Base-by-base conservation (phyloP, 2,113 vertebrate genomes). In the Podarcis cretensis region DNA sequence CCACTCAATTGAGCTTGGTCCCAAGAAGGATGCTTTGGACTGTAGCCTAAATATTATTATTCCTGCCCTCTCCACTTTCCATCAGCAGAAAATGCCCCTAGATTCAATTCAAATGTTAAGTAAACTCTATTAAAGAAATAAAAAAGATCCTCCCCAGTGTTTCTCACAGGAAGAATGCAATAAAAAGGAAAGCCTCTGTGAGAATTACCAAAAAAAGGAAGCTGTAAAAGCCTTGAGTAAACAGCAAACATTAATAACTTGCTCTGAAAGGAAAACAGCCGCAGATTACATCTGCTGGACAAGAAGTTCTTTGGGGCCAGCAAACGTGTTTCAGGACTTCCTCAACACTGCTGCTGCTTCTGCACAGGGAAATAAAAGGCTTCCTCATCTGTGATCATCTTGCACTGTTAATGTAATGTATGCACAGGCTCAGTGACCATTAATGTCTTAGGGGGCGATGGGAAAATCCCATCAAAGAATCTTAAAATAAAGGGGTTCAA, bases 391-490 rank as follows among this genome's bases (percentile, higher is more conserved):
- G 87, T 43, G 23, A 85, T 85, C 40, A 84, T 69, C 57, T 43
- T 27, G 25, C 68, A 40, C 87, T 71, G 18, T 12, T 7, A 68
- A 86, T 85, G 90, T 48, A 48, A 48, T 48, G 81, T 92, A 83
- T 78, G 74, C 86, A 91, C 87, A 85, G 77, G 82, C 18, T 20
- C 21, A 57, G 81, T 85, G 88, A 85, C 66, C 16, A 73, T 90
- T 2, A 65, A 63, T 32, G 87, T 78, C 85, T 81, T 65, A 74
- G 2, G 3, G 25, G 43, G 63, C 48, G 3, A 40, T 9, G 1
- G 13, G 68, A 14, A 48, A 48, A 48, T 48, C 43, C 43, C 3
- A 21, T 13, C 27, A n/a, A 21, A 21, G n/a, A 59, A 35, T 21
- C 32, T 82, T 66, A 9, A 82, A 81, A 66, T 25, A 65, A 82